Conservation (phyloP, 2,888 invertebrate genomes). For the Lottia scabra region DNA sequence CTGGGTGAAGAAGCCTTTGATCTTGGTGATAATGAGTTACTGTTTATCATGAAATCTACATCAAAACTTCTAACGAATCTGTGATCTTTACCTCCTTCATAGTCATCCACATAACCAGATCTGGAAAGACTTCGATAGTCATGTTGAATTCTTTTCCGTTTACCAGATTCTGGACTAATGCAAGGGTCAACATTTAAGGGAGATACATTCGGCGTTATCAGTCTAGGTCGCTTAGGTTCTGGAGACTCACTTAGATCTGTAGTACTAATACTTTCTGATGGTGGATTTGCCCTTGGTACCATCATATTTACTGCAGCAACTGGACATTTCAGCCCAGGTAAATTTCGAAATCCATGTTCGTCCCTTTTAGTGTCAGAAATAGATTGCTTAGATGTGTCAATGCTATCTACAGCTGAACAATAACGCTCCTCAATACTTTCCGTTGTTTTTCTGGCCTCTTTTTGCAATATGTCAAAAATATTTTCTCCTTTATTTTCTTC, state of each 20-base stretch:
- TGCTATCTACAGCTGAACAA: slow-evolving; percentile 10
- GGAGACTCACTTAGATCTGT: slow-evolving; percentile 26
- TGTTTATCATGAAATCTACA: slow-evolving; percentile 7
- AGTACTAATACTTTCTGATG: slow-evolving; percentile 20
- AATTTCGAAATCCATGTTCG: slow-evolving; percentile 43
- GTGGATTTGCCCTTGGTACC: slow-evolving; percentile 24
- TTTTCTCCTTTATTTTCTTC: slow-evolving; percentile 42
- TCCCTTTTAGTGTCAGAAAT: slow-evolving; percentile 26
- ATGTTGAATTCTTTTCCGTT: slow-evolving; percentile 63
- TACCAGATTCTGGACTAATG: slow-evolving; percentile 58
- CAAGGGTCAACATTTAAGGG: slow-evolving; percentile 33
- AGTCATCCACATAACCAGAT: slow-evolving; percentile 67
- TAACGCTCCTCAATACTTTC: slow-evolving; percentile 24
- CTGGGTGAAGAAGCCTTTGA: not conserved
- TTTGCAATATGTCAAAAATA: slow-evolving; percentile 43
- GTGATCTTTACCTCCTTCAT: slow-evolving; percentile 54
- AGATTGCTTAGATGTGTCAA: slow-evolving; percentile 31
- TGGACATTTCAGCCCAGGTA: slow-evolving; percentile 49
- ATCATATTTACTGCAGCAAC: slow-evolving; percentile 11
- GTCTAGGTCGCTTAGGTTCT: slow-evolving; percentile 45
- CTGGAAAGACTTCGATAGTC: slow-evolving; percentile 66
- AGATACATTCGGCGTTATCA: slow-evolving; percentile 33
- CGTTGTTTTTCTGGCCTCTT: slow-evolving; percentile 23
- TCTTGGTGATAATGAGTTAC: not conserved
- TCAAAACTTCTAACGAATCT: slow-evolving; percentile 20